Evolutionary conservation across 2,113 vertebrate species (phyloP).

Genomic region (Neolamprologus sp.): DNA sequence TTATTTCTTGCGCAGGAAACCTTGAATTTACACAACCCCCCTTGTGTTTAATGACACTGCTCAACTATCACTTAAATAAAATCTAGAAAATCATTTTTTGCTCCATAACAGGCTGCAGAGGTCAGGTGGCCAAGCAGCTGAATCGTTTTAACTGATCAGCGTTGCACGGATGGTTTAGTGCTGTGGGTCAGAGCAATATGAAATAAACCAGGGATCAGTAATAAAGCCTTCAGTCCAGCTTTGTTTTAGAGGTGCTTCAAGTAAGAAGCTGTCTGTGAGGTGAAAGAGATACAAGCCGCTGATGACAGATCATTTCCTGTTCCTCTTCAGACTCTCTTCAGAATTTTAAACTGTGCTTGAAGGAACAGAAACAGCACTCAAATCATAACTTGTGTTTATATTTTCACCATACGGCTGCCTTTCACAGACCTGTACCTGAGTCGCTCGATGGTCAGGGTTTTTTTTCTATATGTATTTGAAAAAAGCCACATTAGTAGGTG

Average conservation of each 20-base stretch:
- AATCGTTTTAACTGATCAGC: not conserved
- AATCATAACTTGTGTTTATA: not conserved
- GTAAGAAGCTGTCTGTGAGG: not conserved
- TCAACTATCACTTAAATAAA: not conserved
- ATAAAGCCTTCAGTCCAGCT: not conserved
- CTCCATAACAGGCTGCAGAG: not conserved
- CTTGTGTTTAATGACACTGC: not conserved
- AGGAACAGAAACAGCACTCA: not conserved
- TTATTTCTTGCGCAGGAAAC: rapidly evolving
- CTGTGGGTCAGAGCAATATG: not conserved
- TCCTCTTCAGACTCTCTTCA: not conserved
- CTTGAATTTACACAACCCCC: not conserved
- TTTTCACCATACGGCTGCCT: not conserved
- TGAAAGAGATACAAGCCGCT: not conserved
- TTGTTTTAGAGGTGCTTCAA: not conserved
- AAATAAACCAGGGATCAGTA: not conserved
- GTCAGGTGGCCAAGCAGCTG: not conserved
- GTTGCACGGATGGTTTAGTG: not conserved
- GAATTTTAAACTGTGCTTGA: not conserved
- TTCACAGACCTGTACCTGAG: not conserved
- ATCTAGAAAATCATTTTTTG: not conserved
- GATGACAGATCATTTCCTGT: not conserved
- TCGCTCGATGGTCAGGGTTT: rapidly evolving
- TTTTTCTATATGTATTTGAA: not conserved
- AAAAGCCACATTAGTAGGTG: not conserved